Evolutionary conservation across 1,140 invertebrate genomes (phyloP).

Genomic region (Magallana gigas): DNA sequence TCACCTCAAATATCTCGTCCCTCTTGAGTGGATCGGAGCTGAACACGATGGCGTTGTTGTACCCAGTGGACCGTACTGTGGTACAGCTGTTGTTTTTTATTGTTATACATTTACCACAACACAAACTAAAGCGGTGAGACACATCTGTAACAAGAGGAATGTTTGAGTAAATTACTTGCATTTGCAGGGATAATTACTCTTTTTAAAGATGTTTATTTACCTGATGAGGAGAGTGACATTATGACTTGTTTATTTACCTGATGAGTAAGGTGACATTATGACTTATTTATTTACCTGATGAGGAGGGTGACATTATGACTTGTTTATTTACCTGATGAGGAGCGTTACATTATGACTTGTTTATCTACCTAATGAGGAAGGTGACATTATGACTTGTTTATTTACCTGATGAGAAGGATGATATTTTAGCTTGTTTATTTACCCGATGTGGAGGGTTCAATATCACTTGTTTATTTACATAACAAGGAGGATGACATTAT

Average conservation of each 20-base stretch:
- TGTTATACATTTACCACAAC: constrained; percentile 87
- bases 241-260: neutral
- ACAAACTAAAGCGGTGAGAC: constrained; percentile 82
- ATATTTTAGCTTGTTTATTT: constrained; percentile 54
- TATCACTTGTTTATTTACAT: neutral
- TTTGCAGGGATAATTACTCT: no score
- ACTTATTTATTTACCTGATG: constrained; percentile 34
- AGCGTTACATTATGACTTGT: constrained; percentile 59
- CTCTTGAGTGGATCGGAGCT: constrained; percentile 80
- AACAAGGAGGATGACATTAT: neutral
- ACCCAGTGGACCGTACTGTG: constrained; percentile 84
- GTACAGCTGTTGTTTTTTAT: constrained; percentile 85
- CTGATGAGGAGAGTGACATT: no score
- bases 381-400: constrained; percentile 59
- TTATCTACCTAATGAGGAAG: constrained; percentile 44
- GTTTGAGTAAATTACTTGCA: neutral
- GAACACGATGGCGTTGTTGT: constrained; percentile 81
- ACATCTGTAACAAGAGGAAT: constrained; percentile 69
- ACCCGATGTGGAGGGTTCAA: neutral
- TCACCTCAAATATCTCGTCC: constrained; percentile 82
- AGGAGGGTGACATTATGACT: neutral
- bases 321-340: constrained; percentile 36
- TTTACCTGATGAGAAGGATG: constrained; percentile 53
- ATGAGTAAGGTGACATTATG: constrained; percentile 59
- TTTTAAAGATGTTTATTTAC: no score